Base-by-base conservation (phyloP, 2,888 invertebrate species). In the Drosophila subquinaria region DNA sequence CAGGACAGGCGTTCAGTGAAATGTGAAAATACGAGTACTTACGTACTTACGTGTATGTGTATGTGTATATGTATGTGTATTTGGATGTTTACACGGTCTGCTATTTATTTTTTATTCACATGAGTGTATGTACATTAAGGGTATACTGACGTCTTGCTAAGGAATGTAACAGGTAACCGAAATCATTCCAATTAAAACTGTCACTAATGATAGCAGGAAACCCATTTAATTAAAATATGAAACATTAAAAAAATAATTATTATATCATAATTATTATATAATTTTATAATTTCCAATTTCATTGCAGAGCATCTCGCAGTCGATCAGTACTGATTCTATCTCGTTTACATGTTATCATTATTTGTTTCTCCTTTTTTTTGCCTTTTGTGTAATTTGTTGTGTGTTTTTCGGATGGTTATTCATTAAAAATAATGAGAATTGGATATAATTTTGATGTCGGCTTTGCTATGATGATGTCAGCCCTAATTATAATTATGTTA, bases 401-500 rank as follows among this genome's bases (percentile, higher is more conserved):
- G 15, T 62, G 36, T 52, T 57, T 62, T 67, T 15, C 10, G 48
- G 51, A 45, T 57, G 63, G 35, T 53, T 56, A 72, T 79, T 79
- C 79, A 81, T 81, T 86, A 76, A 82, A 83, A 69, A 69, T 77
- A 83, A 86, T 83, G 81, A 76, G 69, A 82, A 86, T 85, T 72
- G 80, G 83, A 82, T 88, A 84, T 68, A 69, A 79, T 82, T 74
- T 59, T 60, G 56, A 68, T 78, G 73, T 68, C 51, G 75, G 42
- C 33, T 48, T 17, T n/a, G 50, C 43, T 62, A 59, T 52, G 62
- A 62, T 59, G 69, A 64, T 84, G 88, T 81, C 88, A 68, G 50
- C 50, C 60, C 88, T 73, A 82, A 82, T 88, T 82, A 79, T 88
- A 82, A 85, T 88, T 88, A 82, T 73, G 76, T 79, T 73, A 82